Conservation (phyloP, 2,888 invertebrate species). For the Tubulanus polymorphus region DNA sequence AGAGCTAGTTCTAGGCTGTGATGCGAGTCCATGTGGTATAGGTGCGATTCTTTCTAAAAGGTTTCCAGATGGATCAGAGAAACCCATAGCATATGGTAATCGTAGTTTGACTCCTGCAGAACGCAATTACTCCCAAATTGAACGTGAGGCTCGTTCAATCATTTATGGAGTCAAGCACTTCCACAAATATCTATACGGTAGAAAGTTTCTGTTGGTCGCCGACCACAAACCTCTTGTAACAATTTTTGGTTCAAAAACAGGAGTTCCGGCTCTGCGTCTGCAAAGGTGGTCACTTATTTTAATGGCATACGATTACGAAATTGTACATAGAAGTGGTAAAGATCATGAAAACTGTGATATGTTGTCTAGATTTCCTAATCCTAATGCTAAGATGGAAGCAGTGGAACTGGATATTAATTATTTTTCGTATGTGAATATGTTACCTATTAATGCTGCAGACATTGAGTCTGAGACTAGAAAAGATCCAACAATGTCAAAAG, state of each 20-base stretch:
- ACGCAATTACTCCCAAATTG: slow-evolving; percentile 21
- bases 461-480: slow-evolving; percentile 7
- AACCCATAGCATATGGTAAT: slow-evolving; percentile 19
- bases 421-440: neutral
- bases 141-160: slow-evolving; percentile 18
- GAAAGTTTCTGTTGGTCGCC: slow-evolving; percentile 16
- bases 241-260: slow-evolving; percentile 19
- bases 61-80: slow-evolving; percentile 10
- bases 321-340: slow-evolving; percentile 6
- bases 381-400: neutral
- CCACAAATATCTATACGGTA: slow-evolving; percentile 20
- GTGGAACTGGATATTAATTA: neutral
- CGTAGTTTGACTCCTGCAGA: slow-evolving; percentile 15
- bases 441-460: slow-evolving; percentile 4
- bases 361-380: slow-evolving; percentile 25
- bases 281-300: slow-evolving; percentile 35
- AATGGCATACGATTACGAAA: slow-evolving; percentile 16
- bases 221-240: slow-evolving; percentile 18
- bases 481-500: slow-evolving; percentile 14
- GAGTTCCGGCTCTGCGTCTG: slow-evolving; percentile 38
- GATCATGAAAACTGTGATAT: slow-evolving; percentile 35
- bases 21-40: slow-evolving; percentile 44
- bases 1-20: slow-evolving; percentile 39
- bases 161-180: slow-evolving; percentile 18
- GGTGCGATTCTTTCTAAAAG: slow-evolving; percentile 24